These are phyloP conservation scores for Aleadryas rufinucha DNA, from an alignment of 2,113 vertebrate species.

Conservation along the genomic window DNA sequence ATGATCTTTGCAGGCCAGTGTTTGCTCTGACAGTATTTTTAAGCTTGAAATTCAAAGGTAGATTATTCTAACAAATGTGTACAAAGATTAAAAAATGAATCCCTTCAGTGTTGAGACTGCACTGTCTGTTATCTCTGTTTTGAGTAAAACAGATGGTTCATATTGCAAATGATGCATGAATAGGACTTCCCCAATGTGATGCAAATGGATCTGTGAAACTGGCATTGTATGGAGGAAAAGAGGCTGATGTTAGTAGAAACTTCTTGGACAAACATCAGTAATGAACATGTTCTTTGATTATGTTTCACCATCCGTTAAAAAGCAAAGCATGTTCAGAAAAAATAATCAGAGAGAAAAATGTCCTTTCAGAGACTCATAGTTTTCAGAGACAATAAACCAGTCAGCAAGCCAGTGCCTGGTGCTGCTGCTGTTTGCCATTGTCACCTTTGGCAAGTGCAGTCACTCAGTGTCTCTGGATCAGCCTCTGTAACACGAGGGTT, in stretches of 20 bases:
- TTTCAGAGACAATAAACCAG: not conserved
- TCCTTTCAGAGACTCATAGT: not conserved
- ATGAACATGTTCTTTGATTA: not conserved
- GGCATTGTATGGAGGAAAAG: not conserved
- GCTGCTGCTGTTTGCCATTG: not conserved
- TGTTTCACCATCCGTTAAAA: not conserved
- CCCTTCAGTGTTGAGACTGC: not conserved
- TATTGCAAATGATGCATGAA: conserved; percentile 53
- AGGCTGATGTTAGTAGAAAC: not conserved
- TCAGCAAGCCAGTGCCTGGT: not conserved
- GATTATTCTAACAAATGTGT: conserved; percentile 33
- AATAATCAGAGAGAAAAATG: not conserved
- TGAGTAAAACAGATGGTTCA: conserved; percentile 50
- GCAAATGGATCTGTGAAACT: conserved; percentile 1
- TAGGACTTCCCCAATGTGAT: not conserved
- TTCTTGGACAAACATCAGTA: not conserved
- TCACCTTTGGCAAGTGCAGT: not conserved
- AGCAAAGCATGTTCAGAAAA: not conserved
- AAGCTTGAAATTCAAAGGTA: conserved; percentile 18
- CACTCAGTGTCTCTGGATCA: not conserved
- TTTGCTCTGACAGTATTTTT: conserved; percentile 24
- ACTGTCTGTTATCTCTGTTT: conserved; percentile 49
- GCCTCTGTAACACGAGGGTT: not conserved
- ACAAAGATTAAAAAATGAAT: not conserved
- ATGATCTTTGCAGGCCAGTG: not conserved